Percentiles rank a stretch among this genome's conserved stretches.
These are phyloP conservation scores for Drosophila anceps DNA, from an alignment of 2,888 invertebrate species.

Conservation along the genomic window DNA sequence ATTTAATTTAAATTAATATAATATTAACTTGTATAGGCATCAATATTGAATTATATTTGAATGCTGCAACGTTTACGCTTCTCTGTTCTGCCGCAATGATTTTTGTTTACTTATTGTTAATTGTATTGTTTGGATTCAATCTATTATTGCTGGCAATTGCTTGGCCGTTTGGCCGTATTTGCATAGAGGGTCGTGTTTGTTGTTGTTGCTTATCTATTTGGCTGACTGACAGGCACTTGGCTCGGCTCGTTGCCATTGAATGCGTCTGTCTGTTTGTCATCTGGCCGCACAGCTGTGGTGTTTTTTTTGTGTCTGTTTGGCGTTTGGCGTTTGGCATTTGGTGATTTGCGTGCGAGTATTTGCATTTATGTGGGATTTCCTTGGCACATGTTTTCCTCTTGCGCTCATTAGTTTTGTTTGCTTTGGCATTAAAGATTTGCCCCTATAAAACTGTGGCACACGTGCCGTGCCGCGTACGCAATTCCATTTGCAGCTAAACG, in stretches of 20 bases:
- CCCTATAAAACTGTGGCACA: slow-evolving; percentile 22
- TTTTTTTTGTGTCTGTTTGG: background rate
- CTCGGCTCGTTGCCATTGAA: background rate
- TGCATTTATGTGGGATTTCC: slow-evolving; percentile 27
- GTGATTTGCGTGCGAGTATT: slow-evolving; percentile 22
- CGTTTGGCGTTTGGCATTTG: slow-evolving; percentile 12
- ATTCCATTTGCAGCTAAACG: slow-evolving; percentile 32
- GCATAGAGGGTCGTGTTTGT: slow-evolving; percentile 6
- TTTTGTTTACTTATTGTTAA: background rate
- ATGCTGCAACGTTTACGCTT: background rate
- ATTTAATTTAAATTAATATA: no score
- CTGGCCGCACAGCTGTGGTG: no score
- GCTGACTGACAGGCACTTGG: background rate
- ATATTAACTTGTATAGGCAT: background rate
- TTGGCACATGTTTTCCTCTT: slow-evolving; percentile 20
- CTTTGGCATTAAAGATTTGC: slow-evolving; percentile 5
- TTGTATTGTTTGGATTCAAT: background rate
- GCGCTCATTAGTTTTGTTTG: slow-evolving; percentile 45
- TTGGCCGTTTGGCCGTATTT: slow-evolving; percentile 4
- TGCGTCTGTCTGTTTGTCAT: background rate
- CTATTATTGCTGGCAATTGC: slow-evolving; percentile 11
- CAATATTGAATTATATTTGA: background rate
- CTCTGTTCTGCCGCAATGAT: background rate
- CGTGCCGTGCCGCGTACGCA: slow-evolving; percentile 34
- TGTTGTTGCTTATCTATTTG: slow-evolving; percentile 18